Conservation (phyloP, 1,140 invertebrate species). For the Rhagoletis pomonella region DNA sequence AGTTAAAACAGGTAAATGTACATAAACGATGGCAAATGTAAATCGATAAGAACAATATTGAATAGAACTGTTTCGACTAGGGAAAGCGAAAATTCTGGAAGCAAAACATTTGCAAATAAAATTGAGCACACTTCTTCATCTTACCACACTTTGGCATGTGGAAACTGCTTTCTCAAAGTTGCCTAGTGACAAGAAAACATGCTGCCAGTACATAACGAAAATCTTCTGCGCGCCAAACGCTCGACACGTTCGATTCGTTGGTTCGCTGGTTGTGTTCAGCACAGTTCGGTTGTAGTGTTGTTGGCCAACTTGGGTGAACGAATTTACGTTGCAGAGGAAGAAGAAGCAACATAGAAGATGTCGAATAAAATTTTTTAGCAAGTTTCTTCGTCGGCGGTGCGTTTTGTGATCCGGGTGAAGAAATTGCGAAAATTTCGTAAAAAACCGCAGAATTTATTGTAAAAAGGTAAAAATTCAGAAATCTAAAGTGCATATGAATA, state of each 20-base stretch:
- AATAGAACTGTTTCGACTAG: too few species aligned
- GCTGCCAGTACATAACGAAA: background rate
- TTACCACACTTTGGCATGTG: too few species aligned
- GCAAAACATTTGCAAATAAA: too few species aligned
- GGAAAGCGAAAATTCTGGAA: too few species aligned
- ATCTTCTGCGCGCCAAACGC: background rate
- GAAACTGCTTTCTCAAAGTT: too few species aligned
- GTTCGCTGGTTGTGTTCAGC: slow-evolving; percentile 2
- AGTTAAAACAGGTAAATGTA: too few species aligned
- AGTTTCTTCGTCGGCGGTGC: slow-evolving; percentile 59
- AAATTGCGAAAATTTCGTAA: slow-evolving; percentile 59
- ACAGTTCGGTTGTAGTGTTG: slow-evolving; percentile 25
- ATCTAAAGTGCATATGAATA: slow-evolving; percentile 51
- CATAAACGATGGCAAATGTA: too few species aligned
- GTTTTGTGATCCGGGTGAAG: slow-evolving; percentile 59
- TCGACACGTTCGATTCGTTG: slow-evolving; percentile 7
- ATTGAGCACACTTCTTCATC: too few species aligned
- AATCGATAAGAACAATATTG: too few species aligned
- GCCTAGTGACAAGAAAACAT: background rate
- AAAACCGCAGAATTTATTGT: slow-evolving; percentile 58
- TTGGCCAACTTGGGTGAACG: slow-evolving; percentile 45
- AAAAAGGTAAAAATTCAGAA: slow-evolving; percentile 57
- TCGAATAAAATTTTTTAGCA: slow-evolving; percentile 58
- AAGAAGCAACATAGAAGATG: slow-evolving; percentile 50
- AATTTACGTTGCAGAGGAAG: background rate